These are phyloP conservation scores for Parambassis ranga DNA, from an alignment of 2,797 vertebrate species.

Conservation along the genomic window DNA sequence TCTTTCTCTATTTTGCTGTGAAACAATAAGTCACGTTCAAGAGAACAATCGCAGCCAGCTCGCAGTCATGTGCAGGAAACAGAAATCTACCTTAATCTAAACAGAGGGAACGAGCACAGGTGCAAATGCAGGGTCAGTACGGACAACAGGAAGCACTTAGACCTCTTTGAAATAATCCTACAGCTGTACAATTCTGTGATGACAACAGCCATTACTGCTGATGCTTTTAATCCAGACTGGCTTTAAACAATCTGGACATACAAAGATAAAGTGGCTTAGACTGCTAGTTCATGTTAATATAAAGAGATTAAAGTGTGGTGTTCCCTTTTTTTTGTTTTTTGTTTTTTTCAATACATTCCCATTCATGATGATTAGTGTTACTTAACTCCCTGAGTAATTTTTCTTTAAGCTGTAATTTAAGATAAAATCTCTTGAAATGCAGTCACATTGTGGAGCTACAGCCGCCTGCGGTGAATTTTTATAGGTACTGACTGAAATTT, in stretches of 20 bases:
- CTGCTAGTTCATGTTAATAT: not conserved
- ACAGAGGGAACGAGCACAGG: slow-evolving; percentile 35
- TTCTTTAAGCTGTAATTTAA: slow-evolving; percentile 23
- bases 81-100: slow-evolving; percentile 36
- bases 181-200: slow-evolving; percentile 40
- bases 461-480: slow-evolving; percentile 15
- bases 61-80: slow-evolving; percentile 23
- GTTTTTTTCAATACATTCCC: slow-evolving; percentile 19
- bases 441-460: slow-evolving; percentile 9
- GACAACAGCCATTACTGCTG: slow-evolving; percentile 59
- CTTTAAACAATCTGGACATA: slow-evolving; percentile 61
- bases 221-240: slow-evolving; percentile 65
- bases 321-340: not conserved
- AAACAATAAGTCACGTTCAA: slow-evolving; percentile 29
- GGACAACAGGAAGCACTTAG: slow-evolving; percentile 53
- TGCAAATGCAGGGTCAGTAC: slow-evolving; percentile 31
- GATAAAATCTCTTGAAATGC: slow-evolving; percentile 14
- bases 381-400: not conserved
- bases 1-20: not conserved
- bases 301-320: not conserved
- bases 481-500: slow-evolving; percentile 12
- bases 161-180: slow-evolving; percentile 54
- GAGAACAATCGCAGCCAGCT: not conserved
- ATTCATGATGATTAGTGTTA: slow-evolving; percentile 10
- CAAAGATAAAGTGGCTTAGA: slow-evolving; percentile 36